Evolutionary conservation across 2,113 vertebrate species (phyloP).

Genomic region (Sprattus sprattus): DNA sequence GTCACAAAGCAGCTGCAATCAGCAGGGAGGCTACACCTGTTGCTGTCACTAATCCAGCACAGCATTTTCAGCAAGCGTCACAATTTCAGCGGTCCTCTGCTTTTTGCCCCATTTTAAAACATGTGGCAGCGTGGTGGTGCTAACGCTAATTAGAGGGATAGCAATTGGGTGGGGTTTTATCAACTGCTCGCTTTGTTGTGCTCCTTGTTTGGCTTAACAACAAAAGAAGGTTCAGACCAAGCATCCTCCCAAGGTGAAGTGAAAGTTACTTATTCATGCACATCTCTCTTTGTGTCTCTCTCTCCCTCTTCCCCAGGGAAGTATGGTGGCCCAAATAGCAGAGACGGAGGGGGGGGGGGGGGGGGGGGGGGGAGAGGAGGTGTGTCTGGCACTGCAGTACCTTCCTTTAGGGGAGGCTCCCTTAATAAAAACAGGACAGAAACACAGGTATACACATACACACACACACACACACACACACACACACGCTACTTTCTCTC

Average conservation of each 20-base stretch:
- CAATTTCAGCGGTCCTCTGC: not conserved
- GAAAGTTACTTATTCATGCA: constrained; percentile 35
- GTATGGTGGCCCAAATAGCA: constrained; percentile 33
- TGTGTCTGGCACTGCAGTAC: not conserved
- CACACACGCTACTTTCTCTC: not conserved
- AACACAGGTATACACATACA: constrained; percentile 11
- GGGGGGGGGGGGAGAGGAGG: constrained; percentile 14
- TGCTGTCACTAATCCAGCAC: constrained; percentile 66
- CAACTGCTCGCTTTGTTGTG: not conserved
- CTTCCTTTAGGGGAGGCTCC: not conserved
- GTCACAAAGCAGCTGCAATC: constrained; percentile 73
- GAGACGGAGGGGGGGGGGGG: not conserved
- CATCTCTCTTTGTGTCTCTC: constrained; percentile 12
- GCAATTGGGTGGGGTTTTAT: not conserved
- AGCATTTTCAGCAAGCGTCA: constrained; percentile 64
- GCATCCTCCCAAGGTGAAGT: constrained; percentile 17
- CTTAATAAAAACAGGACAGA: constrained; percentile 10
- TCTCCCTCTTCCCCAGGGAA: constrained; percentile 20
- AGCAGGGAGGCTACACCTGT: constrained; percentile 68
- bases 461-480: constrained; percentile 8
- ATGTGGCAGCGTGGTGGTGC: not conserved
- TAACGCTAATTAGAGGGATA: not conserved
- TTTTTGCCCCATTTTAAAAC: not conserved
- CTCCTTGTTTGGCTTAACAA: not conserved
- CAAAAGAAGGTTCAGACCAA: constrained; percentile 20